Evolutionary conservation across 2,113 vertebrate species (phyloP), one percentile per base, ranked within the genome.

Genomic region (Puntigrus tetrazona): DNA sequence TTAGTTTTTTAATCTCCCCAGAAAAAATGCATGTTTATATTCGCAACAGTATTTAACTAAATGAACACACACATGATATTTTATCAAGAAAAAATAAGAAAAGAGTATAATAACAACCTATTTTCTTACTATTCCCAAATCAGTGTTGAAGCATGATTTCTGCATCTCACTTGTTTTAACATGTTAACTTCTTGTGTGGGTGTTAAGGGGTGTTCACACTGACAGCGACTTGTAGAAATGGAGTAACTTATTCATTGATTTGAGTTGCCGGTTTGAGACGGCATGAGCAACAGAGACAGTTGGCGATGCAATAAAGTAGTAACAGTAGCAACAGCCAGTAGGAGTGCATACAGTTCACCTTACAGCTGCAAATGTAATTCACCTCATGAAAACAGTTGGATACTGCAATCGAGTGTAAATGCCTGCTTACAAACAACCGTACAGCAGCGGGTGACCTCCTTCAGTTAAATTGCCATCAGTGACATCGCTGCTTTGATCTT

Each of bases 371-470:
- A 25, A 89, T 92, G 88, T 84, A 77, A 61, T 82, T 90, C 55
- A 90, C 82, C 76, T 85, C 73, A 85, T 87, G 77, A 87, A 73
- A 84, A 89, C 52, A 25, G 22, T n/a, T 38, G 36, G 36, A 57
- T 11, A 25, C 13, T 59, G 52, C 18, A 78, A 57, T 78, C 52
- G 20, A 59, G n/a, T 79, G 57, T 14, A 59, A 78, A 78, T 78
- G 52, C 11, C 18, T 27, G 10, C 27, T 34, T 69, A 18, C 45
- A 31, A 76, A 76, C 31, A 43, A 22, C 52, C 20, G 4, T 9
- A 10, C 22, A 43, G 34, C 16, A 27, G 7, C 5, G 41, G 18
- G 34, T 34, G 1, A 57, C 14, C 13, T 61, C 13, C 13, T 6
- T 4, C 34, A 27, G 4, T 38, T 43, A 78, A 38, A 78, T 27